phyloP scores from a whole-genome alignment of 2,888 invertebrate species.

The Stenichneumon culpator region DNA sequence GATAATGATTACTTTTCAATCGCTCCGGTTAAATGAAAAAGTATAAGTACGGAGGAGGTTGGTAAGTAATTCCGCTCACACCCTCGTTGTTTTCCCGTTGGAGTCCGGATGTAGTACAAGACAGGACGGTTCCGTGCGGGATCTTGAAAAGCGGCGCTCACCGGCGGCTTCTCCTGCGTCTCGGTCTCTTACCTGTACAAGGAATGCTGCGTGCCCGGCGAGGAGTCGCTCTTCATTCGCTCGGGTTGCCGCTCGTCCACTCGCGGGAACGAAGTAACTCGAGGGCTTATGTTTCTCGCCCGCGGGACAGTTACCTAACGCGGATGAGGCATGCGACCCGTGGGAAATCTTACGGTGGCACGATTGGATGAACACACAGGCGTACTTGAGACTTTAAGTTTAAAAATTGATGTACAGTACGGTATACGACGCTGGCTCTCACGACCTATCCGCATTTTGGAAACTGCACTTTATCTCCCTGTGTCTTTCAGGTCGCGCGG shows the following conservation, averaged over 20 bases:
- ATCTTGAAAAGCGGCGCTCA: constrained; percentile 8
- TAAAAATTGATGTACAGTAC: constrained; percentile 58
- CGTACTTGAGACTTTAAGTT: constrained; percentile 62
- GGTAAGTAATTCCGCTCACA: neutral
- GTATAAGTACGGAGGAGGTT: neutral
- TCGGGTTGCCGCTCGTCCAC: constrained; percentile 26
- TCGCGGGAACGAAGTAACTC: constrained; percentile 41
- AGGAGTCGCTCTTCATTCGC: neutral
- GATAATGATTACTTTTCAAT: neutral
- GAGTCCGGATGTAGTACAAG: neutral
- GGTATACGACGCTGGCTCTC: neutral
- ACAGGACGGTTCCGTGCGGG: neutral
- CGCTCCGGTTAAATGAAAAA: neutral
- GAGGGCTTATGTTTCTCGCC: constrained; percentile 58
- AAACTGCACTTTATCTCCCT: neutral
- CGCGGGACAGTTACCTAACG: constrained; percentile 75
- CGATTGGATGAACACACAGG: constrained; percentile 70
- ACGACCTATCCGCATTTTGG: constrained; percentile 24
- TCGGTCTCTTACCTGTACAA: neutral
- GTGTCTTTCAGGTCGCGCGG: neutral
- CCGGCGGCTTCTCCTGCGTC: neutral
- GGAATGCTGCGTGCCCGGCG: neutral
- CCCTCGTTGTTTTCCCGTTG: neutral
- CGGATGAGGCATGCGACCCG: constrained; percentile 81
- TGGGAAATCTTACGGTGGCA: constrained; percentile 83